These are phyloP conservation scores for Magallana ariakensis DNA, from an alignment of 1,140 invertebrate genomes.

Conservation along the genomic window DNA sequence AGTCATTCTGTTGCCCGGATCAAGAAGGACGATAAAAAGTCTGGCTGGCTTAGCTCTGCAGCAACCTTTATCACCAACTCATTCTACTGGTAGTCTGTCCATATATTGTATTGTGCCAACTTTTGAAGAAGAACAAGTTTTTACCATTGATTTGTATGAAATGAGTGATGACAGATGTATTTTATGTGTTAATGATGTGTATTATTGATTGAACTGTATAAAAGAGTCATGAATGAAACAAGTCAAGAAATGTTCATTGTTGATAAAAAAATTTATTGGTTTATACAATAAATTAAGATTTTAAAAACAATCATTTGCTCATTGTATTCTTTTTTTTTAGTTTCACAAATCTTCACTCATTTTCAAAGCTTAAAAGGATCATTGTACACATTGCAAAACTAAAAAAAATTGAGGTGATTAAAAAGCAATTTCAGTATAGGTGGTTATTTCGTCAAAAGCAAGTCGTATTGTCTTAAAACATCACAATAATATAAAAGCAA, in stretches of 20 bases:
- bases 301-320: too few relatives aligned
- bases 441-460: too few relatives aligned
- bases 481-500: too few relatives aligned
- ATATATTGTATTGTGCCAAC: not conserved
- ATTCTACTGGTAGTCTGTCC: conserved; percentile 59
- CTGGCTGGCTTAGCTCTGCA: conserved; percentile 57
- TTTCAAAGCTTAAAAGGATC: too few relatives aligned
- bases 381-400: too few relatives aligned
- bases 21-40: conserved; percentile 52
- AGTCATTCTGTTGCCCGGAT: conserved; percentile 53
- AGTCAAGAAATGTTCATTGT: not conserved
- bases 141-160: not conserved
- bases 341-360: too few relatives aligned
- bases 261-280: not conserved
- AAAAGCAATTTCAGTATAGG: too few relatives aligned
- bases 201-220: not conserved
- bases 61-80: conserved; percentile 58
- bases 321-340: too few relatives aligned
- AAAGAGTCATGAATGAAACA: not conserved
- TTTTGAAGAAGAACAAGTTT: not conserved
- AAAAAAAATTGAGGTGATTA: too few relatives aligned
- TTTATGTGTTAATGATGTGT: not conserved
- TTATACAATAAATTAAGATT: not conserved
- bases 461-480: too few relatives aligned
- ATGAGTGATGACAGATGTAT: conserved; percentile 11